Evolutionary conservation across 2,888 invertebrate genomes (phyloP).

Genomic region (Tachina grossa): DNA sequence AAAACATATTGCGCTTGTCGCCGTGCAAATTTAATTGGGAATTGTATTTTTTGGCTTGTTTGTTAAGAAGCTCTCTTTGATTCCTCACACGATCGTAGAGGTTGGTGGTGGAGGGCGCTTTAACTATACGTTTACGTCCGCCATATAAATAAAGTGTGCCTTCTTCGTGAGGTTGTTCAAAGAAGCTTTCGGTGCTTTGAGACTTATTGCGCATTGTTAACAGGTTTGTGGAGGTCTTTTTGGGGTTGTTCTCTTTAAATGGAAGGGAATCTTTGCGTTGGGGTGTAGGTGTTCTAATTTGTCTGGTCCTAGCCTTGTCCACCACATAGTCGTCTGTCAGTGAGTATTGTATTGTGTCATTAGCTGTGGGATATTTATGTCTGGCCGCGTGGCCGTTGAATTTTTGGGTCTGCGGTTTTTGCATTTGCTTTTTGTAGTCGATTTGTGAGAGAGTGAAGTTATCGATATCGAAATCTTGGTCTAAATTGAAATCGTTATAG

Average conservation of each 20-base stretch:
- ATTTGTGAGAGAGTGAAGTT: slow-evolving; percentile 71
- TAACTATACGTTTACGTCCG: slow-evolving; percentile 77
- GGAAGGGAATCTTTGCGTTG: slow-evolving; percentile 40
- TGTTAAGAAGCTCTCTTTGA: slow-evolving; percentile 24
- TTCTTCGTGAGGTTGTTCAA: slow-evolving; percentile 81
- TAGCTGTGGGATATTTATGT: slow-evolving; percentile 47
- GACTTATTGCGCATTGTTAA: slow-evolving; percentile 77
- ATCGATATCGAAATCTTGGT: slow-evolving; percentile 77
- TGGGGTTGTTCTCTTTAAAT: slow-evolving; percentile 5
- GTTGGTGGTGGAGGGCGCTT: slow-evolving; percentile 76
- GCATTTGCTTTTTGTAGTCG: slow-evolving; percentile 63
- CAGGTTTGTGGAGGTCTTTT: slow-evolving; percentile 54
- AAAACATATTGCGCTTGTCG: neutral
- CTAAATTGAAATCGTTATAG: slow-evolving; percentile 75
- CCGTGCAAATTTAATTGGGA: slow-evolving; percentile 55
- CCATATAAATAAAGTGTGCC: slow-evolving; percentile 80
- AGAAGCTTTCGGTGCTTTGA: slow-evolving; percentile 82
- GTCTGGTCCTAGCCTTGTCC: slow-evolving; percentile 69
- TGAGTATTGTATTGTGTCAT: slow-evolving; percentile 39
- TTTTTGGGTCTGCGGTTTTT: slow-evolving; percentile 44
- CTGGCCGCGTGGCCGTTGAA: slow-evolving; percentile 52
- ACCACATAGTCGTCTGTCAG: slow-evolving; percentile 67
- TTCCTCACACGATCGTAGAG: slow-evolving; percentile 79
- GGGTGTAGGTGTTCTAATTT: slow-evolving; percentile 68
- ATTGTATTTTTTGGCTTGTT: slow-evolving; percentile 56